Percentiles rank a stretch among this genome's conserved stretches.
Evolutionary conservation across 2,888 invertebrate species (phyloP).

Genomic region (Erebia palarica): DNA sequence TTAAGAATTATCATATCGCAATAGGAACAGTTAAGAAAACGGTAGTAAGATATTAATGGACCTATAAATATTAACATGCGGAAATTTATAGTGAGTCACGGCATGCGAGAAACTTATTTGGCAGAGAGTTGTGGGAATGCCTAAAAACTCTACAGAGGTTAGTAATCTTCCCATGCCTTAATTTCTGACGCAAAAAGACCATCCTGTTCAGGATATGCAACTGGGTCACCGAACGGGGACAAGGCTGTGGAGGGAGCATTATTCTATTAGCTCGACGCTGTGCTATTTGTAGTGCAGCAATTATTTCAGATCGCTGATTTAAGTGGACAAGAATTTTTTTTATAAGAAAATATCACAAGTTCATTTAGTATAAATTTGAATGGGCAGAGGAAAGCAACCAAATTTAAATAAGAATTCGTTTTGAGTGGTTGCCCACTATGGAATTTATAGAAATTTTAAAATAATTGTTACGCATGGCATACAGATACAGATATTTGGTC

Average conservation of each 20-base stretch:
- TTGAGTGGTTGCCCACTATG: no score
- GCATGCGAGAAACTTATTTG: neutral
- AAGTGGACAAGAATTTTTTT: neutral
- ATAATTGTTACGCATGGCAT: no score
- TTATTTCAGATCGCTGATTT: conserved; percentile 28
- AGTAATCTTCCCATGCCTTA: conserved; percentile 28
- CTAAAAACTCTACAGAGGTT: conserved; percentile 6
- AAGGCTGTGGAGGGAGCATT: conserved; percentile 75
- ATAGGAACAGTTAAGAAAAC: conserved; percentile 7
- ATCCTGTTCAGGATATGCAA: conserved; percentile 66
- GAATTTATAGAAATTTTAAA: no score
- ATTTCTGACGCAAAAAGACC: conserved; percentile 54
- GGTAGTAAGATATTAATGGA: neutral
- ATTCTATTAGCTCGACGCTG: conserved; percentile 68
- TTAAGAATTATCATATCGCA: neutral
- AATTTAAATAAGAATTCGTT: no score
- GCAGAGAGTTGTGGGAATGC: neutral
- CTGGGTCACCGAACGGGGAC: conserved; percentile 70
- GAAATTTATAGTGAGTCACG: neutral
- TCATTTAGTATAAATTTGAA: no score
- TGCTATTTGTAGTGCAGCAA: conserved; percentile 41
- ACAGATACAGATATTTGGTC: no score
- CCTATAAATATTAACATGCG: neutral
- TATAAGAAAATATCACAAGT: neutral
- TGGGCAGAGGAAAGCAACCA: no score